phyloP scores from a whole-genome alignment of 2,797 vertebrate genomes.

The Naso thynnoides region DNA sequence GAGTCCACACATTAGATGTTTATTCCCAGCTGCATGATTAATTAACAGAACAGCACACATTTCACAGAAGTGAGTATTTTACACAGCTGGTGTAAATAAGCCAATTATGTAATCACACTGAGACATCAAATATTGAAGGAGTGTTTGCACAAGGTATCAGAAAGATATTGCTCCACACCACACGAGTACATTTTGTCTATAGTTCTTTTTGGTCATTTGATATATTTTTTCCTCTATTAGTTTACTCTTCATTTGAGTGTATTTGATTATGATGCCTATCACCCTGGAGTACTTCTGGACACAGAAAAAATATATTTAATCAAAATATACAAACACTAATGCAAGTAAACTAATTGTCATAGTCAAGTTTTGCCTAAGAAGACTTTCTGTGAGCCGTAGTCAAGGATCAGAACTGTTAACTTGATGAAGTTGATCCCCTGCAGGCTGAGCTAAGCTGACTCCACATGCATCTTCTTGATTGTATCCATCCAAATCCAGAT shows the following conservation, averaged over 20 bases:
- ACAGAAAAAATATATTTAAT: neutral
- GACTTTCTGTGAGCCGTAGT: conserved; percentile 33
- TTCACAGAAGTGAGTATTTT: conserved; percentile 46
- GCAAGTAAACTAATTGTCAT: neutral
- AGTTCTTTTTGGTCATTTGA: neutral
- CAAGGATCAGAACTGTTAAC: conserved; percentile 44
- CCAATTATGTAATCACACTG: conserved; percentile 55
- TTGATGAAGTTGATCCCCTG: conserved; percentile 55
- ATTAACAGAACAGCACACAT: conserved; percentile 39
- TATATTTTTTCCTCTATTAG: neutral
- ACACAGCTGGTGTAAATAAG: conserved; percentile 28
- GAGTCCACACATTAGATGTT: conserved; percentile 10
- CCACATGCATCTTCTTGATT: conserved; percentile 58
- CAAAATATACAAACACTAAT: neutral
- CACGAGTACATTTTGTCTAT: neutral
- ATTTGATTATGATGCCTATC: neutral
- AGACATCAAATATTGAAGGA: conserved; percentile 47
- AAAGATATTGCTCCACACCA: conserved; percentile 13
- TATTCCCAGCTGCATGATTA: conserved; percentile 26
- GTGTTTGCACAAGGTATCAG: conserved; percentile 24
- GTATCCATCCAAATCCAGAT: conserved; percentile 65
- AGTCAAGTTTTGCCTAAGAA: neutral
- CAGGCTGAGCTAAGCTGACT: conserved; percentile 59
- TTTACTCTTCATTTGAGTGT: neutral
- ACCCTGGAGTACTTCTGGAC: neutral